Conservation (phyloP, 2,888 invertebrate species). For the Scaptomyza cyrtandrae region DNA sequence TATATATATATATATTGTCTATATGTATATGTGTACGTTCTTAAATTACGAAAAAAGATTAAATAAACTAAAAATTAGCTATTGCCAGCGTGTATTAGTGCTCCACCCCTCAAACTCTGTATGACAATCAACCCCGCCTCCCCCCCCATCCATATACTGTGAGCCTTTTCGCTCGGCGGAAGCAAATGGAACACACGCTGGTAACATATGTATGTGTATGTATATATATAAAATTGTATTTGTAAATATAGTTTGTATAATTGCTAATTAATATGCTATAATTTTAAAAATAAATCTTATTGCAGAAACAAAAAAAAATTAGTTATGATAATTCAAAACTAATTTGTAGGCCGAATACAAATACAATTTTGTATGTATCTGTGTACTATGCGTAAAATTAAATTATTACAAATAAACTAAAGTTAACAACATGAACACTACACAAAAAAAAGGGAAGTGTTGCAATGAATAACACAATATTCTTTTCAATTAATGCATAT, state of each 20-base stretch:
- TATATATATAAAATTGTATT: slow-evolving; percentile 36
- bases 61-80: slow-evolving; percentile 20
- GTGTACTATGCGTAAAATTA: slow-evolving; percentile 35
- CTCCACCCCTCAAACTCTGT: not conserved
- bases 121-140: not conserved
- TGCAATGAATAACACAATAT: slow-evolving; percentile 35
- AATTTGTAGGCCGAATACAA: slow-evolving; percentile 50
- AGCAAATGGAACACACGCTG: slow-evolving; percentile 15
- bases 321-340: slow-evolving; percentile 34
- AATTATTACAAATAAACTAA: slow-evolving; percentile 50
- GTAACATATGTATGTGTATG: slow-evolving; percentile 8
- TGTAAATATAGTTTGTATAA: slow-evolving; percentile 44
- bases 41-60: slow-evolving; percentile 15
- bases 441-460: slow-evolving; percentile 14
- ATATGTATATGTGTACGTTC: slow-evolving; percentile 8
- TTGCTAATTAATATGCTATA: slow-evolving; percentile 50
- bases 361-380: slow-evolving; percentile 34
- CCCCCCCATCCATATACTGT: no score
- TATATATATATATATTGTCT: slow-evolving; percentile 1
- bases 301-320: slow-evolving; percentile 56
- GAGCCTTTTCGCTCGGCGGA: not conserved
- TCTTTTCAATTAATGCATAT: slow-evolving; percentile 2
- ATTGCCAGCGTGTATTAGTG: slow-evolving; percentile 2
- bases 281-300: slow-evolving; percentile 53
- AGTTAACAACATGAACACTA: slow-evolving; percentile 40